Base-by-base conservation (phyloP, 2,888 invertebrate genomes). In the Drosophila engyochracea region DNA sequence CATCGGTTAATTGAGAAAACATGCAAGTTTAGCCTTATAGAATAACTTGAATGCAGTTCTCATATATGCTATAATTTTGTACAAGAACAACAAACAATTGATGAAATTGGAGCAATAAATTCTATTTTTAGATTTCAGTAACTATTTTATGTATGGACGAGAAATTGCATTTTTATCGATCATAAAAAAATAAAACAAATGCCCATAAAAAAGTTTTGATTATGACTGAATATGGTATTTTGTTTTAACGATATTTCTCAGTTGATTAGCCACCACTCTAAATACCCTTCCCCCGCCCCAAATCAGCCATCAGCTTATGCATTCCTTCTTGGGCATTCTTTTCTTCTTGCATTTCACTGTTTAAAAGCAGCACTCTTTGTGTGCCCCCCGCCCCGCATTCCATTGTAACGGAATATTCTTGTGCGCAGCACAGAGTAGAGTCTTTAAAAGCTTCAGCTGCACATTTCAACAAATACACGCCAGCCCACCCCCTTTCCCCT, bases 381-480 rank as follows among this genome's bases (percentile, higher is more conserved):
- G 22, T 28, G 28, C 39, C 33, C 30, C 54, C 68, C 30, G 19
- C 49, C 49, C 22, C 16, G 19, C 63, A 33, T 16, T 53, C 58
- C 64, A 74, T 61, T 72, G 78, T 78, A 62, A 54, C 67, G 79
- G 58, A 44, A 69, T 54, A 58, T 54, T 28, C 31, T 49, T 39
- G 25, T 49, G 37, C n/a, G 25, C 22, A 47, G 25, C 47, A 25
- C 14, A 37, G 25, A 35, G 54, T 39, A 61, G 52, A 51, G 60
- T 70, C 62, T 70, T 60, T 75, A 70, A 70, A 65, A 68, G 71
- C 77, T 65, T 76, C 58, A 68, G 81, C 77, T 79, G 76, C 68
- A 66, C 62, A 60, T 72, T 72, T 63, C 30, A 72, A 68, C 60
- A 73, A 62, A 65, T 58, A 64, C 54, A 22, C 49, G 35, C 25